phyloP scores from a whole-genome alignment of 2,113 vertebrate species.

The Pontoporia blainvillei region DNA sequence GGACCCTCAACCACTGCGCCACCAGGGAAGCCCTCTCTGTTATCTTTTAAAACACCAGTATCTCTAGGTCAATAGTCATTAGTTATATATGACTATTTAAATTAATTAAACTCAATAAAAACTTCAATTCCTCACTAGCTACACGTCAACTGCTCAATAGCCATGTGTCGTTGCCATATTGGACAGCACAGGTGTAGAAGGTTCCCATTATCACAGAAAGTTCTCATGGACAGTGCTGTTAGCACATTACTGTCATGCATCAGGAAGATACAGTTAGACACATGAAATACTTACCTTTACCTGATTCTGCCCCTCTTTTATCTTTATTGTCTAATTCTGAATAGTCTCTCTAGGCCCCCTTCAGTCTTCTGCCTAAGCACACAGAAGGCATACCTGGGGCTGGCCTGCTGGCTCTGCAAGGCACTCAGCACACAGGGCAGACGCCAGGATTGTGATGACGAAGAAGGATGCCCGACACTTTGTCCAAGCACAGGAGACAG shows the following conservation, averaged over 20 bases:
- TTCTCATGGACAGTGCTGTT: neutral
- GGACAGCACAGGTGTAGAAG: neutral
- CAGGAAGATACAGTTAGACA: neutral
- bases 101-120: slow-evolving; percentile 2
- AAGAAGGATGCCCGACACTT: neutral
- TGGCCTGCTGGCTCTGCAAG: neutral
- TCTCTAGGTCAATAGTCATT: neutral
- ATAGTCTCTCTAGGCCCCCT: neutral
- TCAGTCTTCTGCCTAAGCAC: neutral
- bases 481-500: neutral
- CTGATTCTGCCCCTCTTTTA: neutral
- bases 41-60: neutral
- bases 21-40: neutral
- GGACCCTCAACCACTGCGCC: no score
- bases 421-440: neutral
- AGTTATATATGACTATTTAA: neutral
- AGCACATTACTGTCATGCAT: neutral
- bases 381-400: neutral
- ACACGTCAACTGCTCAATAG: neutral
- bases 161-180: no score
- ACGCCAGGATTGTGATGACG: neutral
- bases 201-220: neutral
- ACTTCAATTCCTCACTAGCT: neutral
- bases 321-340: neutral
- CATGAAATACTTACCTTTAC: neutral